phyloP scores from a whole-genome alignment of 2,888 invertebrate species.

The Drosophila suboccidentalis region DNA sequence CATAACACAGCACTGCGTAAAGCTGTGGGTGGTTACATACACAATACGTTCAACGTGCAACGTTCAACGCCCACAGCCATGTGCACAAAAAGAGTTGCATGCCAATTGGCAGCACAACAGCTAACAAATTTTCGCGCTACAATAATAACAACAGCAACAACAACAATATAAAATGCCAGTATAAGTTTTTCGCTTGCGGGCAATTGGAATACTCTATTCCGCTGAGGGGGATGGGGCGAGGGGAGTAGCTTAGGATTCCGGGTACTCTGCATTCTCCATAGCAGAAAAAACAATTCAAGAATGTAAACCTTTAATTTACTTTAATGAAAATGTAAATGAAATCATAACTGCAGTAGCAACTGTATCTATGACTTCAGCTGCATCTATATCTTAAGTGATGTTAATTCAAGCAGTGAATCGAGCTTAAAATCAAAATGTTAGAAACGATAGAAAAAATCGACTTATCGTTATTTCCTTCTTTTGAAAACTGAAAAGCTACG shows the following conservation, averaged over 20 bases:
- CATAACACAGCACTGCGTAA: constrained; percentile 20
- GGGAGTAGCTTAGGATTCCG: background rate
- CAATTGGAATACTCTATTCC: constrained; percentile 30
- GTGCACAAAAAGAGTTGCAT: constrained; percentile 60
- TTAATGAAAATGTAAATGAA: background rate
- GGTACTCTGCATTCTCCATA: background rate
- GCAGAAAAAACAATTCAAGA: background rate
- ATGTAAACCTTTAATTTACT: constrained; percentile 1
- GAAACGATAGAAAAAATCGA: no score
- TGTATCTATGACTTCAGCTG: no score
- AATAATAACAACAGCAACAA: constrained; percentile 16
- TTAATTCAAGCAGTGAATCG: no score
- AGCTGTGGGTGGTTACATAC: constrained; percentile 52
- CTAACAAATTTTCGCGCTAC: constrained; percentile 57
- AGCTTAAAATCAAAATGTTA: no score
- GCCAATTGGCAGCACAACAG: constrained; percentile 64
- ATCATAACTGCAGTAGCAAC: background rate
- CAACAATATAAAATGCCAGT: constrained; percentile 17
- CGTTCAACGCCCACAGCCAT: constrained; percentile 57
- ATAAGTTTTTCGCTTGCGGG: constrained; percentile 40
- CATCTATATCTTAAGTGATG: no score
- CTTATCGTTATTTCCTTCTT: no score
- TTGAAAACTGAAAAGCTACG: no score
- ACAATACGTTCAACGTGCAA: constrained; percentile 18
- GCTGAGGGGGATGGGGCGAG: background rate